Evolutionary conservation across 2,113 vertebrate species (phyloP).

Genomic region (Lampris incognitus): DNA sequence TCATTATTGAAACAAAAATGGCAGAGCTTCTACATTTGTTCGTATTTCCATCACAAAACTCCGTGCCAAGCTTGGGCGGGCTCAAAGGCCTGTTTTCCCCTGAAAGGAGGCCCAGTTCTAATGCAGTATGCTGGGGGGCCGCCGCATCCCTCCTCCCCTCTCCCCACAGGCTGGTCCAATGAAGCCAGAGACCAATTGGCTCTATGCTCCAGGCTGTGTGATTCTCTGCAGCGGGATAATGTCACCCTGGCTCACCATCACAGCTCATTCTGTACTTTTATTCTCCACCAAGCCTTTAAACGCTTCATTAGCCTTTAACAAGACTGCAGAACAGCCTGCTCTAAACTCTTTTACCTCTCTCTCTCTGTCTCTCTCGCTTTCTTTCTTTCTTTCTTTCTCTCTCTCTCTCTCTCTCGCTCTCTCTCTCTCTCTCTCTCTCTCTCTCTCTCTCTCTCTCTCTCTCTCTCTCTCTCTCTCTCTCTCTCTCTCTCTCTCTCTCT

Average conservation of each 20-base stretch:
- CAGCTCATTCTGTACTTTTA: slow-evolving; percentile 65
- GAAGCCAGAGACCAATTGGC: slow-evolving; percentile 62
- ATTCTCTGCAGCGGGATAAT: slow-evolving; percentile 75
- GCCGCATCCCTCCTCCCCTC: slow-evolving; percentile 32
- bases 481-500: slow-evolving; percentile 16
- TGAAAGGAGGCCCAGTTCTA: slow-evolving; percentile 72
- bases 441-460: background rate
- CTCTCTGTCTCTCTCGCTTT: no score
- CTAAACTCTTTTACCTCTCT: slow-evolving; percentile 56
- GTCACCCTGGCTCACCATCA: slow-evolving; percentile 77
- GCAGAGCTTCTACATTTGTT: slow-evolving; percentile 56
- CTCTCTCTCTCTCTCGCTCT: background rate
- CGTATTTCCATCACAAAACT: slow-evolving; percentile 67
- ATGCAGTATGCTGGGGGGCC: slow-evolving; percentile 50
- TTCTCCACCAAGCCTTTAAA: slow-evolving; percentile 66
- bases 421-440: background rate
- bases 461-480: no score
- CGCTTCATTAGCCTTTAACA: slow-evolving; percentile 79
- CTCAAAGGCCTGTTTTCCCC: slow-evolving; percentile 57
- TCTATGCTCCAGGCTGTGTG: slow-evolving; percentile 67
- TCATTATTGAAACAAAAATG: slow-evolving; percentile 57
- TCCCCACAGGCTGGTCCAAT: slow-evolving; percentile 44
- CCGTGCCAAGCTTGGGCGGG: slow-evolving; percentile 59
- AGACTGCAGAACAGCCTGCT: slow-evolving; percentile 57
- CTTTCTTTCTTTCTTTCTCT: background rate